phyloP scores from a whole-genome alignment of 1,140 invertebrate genomes.

The Drosophila azteca region DNA sequence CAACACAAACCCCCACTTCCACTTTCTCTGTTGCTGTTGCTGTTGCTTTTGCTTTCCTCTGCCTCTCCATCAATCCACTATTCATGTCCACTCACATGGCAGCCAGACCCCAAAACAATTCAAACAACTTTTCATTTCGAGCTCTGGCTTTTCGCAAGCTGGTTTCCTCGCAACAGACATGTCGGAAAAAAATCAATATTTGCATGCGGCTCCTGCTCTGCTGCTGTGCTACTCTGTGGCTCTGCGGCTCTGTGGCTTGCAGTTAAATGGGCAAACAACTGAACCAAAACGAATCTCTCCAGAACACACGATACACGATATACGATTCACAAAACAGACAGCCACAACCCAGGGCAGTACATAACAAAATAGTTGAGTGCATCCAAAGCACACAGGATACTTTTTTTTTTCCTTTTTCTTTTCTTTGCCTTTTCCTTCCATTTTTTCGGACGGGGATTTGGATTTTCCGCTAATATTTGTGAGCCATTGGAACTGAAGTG shows the following conservation, averaged over 20 bases:
- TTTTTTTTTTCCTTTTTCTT: background rate
- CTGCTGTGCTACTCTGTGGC: conserved; percentile 12
- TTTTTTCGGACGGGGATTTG: too few relatives aligned
- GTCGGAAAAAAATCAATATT: conserved; percentile 68
- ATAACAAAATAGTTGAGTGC: conserved; percentile 44
- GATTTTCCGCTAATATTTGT: too few relatives aligned
- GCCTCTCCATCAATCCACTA: conserved; percentile 15
- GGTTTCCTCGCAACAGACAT: conserved; percentile 4
- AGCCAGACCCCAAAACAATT: conserved; percentile 19
- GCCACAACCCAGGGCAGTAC: conserved; percentile 25
- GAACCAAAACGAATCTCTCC: conserved; percentile 44
- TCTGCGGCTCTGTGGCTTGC: conserved; percentile 25
- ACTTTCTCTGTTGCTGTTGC: background rate
- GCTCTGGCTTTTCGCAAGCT: conserved; percentile 25
- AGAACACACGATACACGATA: conserved; percentile 3
- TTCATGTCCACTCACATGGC: conserved; percentile 16
- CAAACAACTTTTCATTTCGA: conserved; percentile 39
- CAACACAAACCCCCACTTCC: background rate
- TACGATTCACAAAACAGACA: background rate
- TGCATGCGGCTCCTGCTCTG: conserved; percentile 32
- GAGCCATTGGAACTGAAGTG: too few relatives aligned
- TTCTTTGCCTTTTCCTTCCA: background rate
- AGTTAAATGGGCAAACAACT: conserved; percentile 67
- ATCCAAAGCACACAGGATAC: conserved; percentile 20
- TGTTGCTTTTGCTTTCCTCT: too few relatives aligned